These are phyloP conservation scores for Porites cylindrica DNA, from an alignment of 92 coral and sea anemone species.

Conservation along the genomic window DNA sequence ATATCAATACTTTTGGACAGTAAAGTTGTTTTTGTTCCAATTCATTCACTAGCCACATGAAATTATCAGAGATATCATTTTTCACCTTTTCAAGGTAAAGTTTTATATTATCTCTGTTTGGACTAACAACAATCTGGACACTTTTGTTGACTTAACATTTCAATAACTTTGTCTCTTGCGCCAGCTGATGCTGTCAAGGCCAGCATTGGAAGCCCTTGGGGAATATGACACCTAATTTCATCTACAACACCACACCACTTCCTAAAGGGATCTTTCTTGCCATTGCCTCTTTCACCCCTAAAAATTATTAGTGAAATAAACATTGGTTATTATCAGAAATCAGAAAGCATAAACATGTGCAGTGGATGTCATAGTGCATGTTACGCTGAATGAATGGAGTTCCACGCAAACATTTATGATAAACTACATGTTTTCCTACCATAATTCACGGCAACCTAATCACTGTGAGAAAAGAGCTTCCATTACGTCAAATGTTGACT, in stretches of 20 bases:
- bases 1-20: conserved; percentile 35
- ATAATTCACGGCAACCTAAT: neutral
- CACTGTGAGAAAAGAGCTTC: neutral
- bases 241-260: conserved; percentile 69
- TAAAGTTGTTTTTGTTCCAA: conserved; percentile 33
- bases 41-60: conserved; percentile 44
- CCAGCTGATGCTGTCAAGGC: conserved; percentile 61
- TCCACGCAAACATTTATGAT: too few species aligned
- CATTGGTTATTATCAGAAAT: too few species aligned
- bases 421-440: neutral
- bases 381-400: too few species aligned
- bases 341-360: too few species aligned
- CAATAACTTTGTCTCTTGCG: conserved; percentile 40
- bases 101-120: conserved; percentile 64
- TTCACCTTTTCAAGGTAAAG: conserved; percentile 35
- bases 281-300: conserved; percentile 39
- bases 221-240: conserved; percentile 54
- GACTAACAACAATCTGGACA: conserved; percentile 55
- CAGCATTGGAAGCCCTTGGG: conserved; percentile 44
- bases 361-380: too few species aligned
- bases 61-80: conserved; percentile 40
- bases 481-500: neutral
- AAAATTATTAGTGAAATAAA: neutral
- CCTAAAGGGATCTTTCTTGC: conserved; percentile 6
- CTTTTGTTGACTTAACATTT: conserved; percentile 34